phyloP scores from a whole-genome alignment of 2,797 vertebrate species.

The Ataeniobius toweri region DNA sequence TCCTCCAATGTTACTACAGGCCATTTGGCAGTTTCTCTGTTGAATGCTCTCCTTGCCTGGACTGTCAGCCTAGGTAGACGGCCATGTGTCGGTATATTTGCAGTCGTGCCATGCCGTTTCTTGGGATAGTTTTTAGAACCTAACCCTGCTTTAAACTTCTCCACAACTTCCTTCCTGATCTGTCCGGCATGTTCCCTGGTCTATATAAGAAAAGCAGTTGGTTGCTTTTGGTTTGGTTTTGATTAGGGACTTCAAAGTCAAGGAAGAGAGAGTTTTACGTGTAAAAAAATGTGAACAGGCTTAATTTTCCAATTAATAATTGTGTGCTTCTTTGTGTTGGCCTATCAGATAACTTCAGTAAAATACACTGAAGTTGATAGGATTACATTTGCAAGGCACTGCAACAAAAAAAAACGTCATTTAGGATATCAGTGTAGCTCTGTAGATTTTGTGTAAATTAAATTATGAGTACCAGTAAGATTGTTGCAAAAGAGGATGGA shows the following conservation, averaged over 20 bases:
- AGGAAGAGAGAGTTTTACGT: neutral
- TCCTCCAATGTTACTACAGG: too few relatives aligned
- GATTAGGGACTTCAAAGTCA: neutral
- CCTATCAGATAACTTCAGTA: neutral
- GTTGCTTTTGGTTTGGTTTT: neutral
- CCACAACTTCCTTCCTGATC: neutral
- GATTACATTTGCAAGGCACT: neutral
- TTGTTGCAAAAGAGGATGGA: neutral
- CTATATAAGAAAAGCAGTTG: neutral
- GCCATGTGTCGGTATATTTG: neutral
- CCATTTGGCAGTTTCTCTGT: too few relatives aligned
- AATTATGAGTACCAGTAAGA: conserved; percentile 8
- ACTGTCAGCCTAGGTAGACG: neutral
- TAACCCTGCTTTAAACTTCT: neutral
- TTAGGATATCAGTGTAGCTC: neutral
- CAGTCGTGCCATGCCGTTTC: neutral
- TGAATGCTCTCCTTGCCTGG: neutral
- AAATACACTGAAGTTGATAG: neutral
- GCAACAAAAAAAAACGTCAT: neutral
- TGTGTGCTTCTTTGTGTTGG: neutral
- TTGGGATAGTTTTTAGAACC: neutral
- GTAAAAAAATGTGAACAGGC: neutral
- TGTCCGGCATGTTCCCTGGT: neutral
- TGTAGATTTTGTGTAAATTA: neutral
- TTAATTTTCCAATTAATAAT: neutral